Percentiles rank a stretch among this genome's conserved stretches.
Evolutionary conservation across 1,140 invertebrate species (phyloP).

Genomic region (Coelopa frigida): DNA sequence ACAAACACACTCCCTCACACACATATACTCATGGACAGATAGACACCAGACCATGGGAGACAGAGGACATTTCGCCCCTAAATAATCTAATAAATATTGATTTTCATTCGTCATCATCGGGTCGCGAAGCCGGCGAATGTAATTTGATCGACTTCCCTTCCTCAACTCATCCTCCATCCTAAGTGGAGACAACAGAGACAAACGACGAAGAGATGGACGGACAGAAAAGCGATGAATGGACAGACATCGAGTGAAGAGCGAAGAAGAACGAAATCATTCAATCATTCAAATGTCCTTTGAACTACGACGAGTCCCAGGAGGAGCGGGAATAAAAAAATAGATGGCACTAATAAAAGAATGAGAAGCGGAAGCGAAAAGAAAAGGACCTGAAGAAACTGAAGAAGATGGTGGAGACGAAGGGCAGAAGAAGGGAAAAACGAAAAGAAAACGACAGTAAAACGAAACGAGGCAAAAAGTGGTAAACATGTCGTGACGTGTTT

Average conservation of each 20-base stretch:
- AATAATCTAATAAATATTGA: slow-evolving; percentile 46
- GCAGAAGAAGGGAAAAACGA: background rate
- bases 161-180: slow-evolving; percentile 1
- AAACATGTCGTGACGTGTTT: no score
- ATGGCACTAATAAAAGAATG: slow-evolving; percentile 46
- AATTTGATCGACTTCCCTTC: slow-evolving; percentile 11
- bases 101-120: slow-evolving; percentile 41
- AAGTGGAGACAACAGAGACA: background rate
- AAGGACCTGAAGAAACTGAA: background rate
- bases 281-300: slow-evolving; percentile 46
- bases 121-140: slow-evolving; percentile 2
- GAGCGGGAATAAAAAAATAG: no score
- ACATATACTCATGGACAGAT: no score
- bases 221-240: background rate
- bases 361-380: no score
- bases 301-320: no score
- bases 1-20: no score
- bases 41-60: no score
- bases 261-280: slow-evolving; percentile 38
- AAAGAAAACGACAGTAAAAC: background rate
- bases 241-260: slow-evolving; percentile 3
- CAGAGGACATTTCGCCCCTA: no score
- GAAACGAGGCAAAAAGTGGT: background rate
- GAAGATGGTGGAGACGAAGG: background rate
- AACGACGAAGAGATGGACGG: background rate